A percentile compares a stretch with the other conserved stretches of the same genome.
Conservation (phyloP, 1,140 invertebrate species). For the Schmidtea mediterranea region DNA sequence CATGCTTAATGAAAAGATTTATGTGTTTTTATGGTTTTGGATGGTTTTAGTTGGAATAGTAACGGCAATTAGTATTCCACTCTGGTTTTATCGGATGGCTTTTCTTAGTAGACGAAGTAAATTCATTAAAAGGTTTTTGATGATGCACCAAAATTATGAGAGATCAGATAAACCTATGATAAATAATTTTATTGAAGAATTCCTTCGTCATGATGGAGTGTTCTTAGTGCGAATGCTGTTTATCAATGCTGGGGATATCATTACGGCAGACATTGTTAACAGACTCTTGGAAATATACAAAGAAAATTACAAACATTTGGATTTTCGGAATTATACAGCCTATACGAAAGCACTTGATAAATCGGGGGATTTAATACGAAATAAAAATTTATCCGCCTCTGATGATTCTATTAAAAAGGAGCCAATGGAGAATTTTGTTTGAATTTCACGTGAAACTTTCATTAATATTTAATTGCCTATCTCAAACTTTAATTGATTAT, state of each 20-base stretch:
- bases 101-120: background rate
- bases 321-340: background rate
- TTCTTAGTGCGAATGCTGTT: background rate
- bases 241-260: constrained; percentile 3
- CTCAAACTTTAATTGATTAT: too few relatives aligned
- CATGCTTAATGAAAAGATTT: constrained; percentile 9
- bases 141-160: background rate
- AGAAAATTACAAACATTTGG: background rate
- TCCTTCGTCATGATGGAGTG: constrained; percentile 4
- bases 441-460: too few relatives aligned
- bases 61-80: constrained; percentile 1
- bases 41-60: constrained; percentile 1
- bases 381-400: too few relatives aligned
- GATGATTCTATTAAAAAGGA: too few relatives aligned
- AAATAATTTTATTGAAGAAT: background rate
- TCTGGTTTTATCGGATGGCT: background rate
- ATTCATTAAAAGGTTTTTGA: constrained; percentile 6
- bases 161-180: background rate
- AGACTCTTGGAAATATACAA: background rate
- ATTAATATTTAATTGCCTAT: too few relatives aligned
- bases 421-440: too few relatives aligned
- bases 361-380: too few relatives aligned
- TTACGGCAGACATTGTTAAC: background rate
- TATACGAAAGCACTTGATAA: background rate
- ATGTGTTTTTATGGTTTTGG: constrained; percentile 6